phyloP scores from a whole-genome alignment of 2,797 vertebrate species.

The Danio choprae region DNA sequence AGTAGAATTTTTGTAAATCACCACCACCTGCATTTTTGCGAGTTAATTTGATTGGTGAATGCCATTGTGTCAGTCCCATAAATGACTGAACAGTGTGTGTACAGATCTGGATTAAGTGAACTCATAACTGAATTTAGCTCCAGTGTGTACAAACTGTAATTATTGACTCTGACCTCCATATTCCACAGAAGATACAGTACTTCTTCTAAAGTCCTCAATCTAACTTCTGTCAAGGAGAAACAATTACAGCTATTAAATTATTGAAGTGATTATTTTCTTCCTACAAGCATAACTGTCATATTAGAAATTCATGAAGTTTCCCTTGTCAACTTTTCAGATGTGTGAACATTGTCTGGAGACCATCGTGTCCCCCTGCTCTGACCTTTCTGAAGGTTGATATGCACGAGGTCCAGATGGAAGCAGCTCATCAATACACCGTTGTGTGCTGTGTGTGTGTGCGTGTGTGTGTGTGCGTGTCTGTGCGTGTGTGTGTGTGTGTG shows the following conservation, averaged over 20 bases:
- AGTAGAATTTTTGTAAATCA: no score
- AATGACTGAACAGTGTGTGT: no score
- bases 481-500: conserved; percentile 23
- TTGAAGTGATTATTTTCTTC: neutral
- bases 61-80: no score
- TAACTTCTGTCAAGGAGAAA: neutral
- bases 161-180: no score
- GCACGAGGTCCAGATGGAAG: conserved; percentile 45
- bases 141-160: no score
- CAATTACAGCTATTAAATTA: neutral
- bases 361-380: neutral
- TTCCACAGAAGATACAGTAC: no score
- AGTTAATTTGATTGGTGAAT: no score
- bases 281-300: neutral
- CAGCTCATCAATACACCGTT: conserved; percentile 32
- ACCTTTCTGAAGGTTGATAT: conserved; percentile 38
- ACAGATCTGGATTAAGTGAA: no score
- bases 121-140: no score
- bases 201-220: neutral
- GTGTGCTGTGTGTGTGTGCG: conserved; percentile 22
- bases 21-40: no score
- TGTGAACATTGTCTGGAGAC: conserved; percentile 19
- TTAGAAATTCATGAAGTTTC: neutral
- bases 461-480: conserved; percentile 28
- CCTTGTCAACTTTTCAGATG: conserved; percentile 22